Evolutionary conservation across 1,140 invertebrate species (phyloP).

Genomic region (Temnothorax nylanderi): DNA sequence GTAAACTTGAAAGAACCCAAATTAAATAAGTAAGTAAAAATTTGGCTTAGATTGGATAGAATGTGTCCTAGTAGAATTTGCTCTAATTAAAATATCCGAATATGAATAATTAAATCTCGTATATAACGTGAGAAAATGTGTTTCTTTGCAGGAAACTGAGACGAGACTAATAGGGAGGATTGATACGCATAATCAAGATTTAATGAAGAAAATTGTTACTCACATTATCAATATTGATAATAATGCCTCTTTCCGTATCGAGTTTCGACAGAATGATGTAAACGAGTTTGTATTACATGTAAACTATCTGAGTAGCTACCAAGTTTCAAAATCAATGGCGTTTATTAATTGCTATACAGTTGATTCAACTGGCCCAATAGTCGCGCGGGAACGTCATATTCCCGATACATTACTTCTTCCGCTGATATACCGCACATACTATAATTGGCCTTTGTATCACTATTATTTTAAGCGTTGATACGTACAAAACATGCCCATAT

Average conservation of each 20-base stretch:
- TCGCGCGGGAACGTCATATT: background rate
- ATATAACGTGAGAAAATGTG: background rate
- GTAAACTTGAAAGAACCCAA: slow-evolving; percentile 74
- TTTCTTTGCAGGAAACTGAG: slow-evolving; percentile 64
- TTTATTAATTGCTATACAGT: background rate
- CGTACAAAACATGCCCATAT: slow-evolving; percentile 12
- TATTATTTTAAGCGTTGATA: slow-evolving; percentile 10
- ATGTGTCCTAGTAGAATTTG: background rate
- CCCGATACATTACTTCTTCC: slow-evolving; percentile 37
- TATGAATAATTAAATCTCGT: background rate
- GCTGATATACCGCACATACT: slow-evolving; percentile 6
- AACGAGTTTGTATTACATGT: background rate
- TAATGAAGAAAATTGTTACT: slow-evolving; percentile 13
- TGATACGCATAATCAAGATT: background rate
- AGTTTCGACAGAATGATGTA: background rate
- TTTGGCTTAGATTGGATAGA: background rate
- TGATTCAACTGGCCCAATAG: background rate
- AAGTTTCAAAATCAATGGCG: background rate
- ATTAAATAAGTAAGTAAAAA: slow-evolving; percentile 71
- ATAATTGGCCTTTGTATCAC: slow-evolving; percentile 1
- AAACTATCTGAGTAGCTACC: slow-evolving; percentile 1
- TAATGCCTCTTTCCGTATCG: background rate
- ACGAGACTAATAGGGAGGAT: background rate
- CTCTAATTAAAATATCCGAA: background rate
- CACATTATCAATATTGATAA: background rate